These are phyloP conservation scores for Cantharis rustica DNA, from an alignment of 2,888 invertebrate genomes.

Conservation along the genomic window DNA sequence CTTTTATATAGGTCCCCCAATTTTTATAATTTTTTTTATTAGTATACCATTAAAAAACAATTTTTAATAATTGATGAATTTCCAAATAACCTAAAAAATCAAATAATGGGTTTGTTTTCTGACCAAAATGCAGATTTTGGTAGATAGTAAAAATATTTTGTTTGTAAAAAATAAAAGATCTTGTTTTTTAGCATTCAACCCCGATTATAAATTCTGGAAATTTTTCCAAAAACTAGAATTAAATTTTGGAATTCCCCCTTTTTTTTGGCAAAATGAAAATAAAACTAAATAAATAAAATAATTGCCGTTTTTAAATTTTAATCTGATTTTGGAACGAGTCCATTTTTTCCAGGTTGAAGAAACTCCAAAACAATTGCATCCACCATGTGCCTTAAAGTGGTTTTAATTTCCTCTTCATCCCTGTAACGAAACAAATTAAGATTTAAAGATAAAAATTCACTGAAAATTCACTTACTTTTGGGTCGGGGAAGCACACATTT, in stretches of 20 bases:
- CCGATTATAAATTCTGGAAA: slow-evolving; percentile 67
- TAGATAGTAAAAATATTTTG: too few relatives aligned
- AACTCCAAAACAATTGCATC: slow-evolving; percentile 78
- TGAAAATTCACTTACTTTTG: slow-evolving; percentile 66
- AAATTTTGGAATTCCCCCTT: not conserved
- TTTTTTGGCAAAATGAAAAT: not conserved
- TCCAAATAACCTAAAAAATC: too few relatives aligned
- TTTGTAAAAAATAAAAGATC: too few relatives aligned
- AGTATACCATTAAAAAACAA: too few relatives aligned
- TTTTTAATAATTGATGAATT: too few relatives aligned
- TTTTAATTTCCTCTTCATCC: slow-evolving; percentile 66
- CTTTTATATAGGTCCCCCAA: too few relatives aligned
- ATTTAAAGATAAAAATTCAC: too few relatives aligned
- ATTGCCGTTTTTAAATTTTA: slow-evolving; percentile 25
- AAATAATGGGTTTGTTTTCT: too few relatives aligned
- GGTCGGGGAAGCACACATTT: slow-evolving; percentile 74
- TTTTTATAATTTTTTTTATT: too few relatives aligned
- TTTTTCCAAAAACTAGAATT: slow-evolving; percentile 81
- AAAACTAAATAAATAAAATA: not conserved
- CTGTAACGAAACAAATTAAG: slow-evolving; percentile 60
- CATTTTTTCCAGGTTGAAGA: slow-evolving; percentile 76
- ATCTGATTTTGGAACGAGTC: slow-evolving; percentile 57
- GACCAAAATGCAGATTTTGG: too few relatives aligned
- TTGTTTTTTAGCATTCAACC: too few relatives aligned
- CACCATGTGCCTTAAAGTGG: slow-evolving; percentile 74